These are phyloP conservation scores for Henricia sp. DNA, from an alignment of 53 echinoderm and acorn worm genomes.

Conservation along the genomic window DNA sequence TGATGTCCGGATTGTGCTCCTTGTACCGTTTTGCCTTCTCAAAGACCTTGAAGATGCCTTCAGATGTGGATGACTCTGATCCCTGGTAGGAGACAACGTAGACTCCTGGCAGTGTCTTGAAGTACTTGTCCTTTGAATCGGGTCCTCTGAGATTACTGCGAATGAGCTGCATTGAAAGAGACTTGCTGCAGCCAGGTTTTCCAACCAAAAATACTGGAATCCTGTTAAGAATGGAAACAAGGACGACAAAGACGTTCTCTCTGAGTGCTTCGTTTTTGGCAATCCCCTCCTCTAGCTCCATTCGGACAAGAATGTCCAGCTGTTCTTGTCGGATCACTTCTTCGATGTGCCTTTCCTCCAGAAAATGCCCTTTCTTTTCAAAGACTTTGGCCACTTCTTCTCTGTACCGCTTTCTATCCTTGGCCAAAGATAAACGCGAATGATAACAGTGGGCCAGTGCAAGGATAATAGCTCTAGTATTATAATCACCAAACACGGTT, in stretches of 20 bases:
- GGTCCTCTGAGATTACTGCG: slow-evolving; percentile 56
- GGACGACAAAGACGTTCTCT: slow-evolving; percentile 67
- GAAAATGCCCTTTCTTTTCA: slow-evolving; percentile 6
- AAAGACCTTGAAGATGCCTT: slow-evolving; percentile 63
- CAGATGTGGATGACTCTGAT: slow-evolving; percentile 68
- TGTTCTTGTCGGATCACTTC: slow-evolving; percentile 47
- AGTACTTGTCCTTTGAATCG: slow-evolving; percentile 45
- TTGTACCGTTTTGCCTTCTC: slow-evolving; percentile 67
- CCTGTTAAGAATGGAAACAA: slow-evolving; percentile 62
- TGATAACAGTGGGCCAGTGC: slow-evolving; percentile 65
- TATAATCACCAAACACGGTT: neutral
- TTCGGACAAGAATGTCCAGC: slow-evolving; percentile 51
- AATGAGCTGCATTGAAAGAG: slow-evolving; percentile 70
- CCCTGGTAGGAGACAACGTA: slow-evolving; percentile 65
- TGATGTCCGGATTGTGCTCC: slow-evolving; percentile 53
- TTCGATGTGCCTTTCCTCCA: slow-evolving; percentile 46
- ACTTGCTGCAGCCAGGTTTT: slow-evolving; percentile 68
- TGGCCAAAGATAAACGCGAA: slow-evolving; percentile 37
- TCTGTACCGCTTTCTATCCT: slow-evolving; percentile 38
- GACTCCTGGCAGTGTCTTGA: slow-evolving; percentile 50
- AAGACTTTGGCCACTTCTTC: slow-evolving; percentile 17
- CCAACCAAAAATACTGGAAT: slow-evolving; percentile 65
- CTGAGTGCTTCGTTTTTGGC: slow-evolving; percentile 69
- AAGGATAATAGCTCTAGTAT: slow-evolving; percentile 50
- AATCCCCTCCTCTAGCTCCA: slow-evolving; percentile 46